phyloP scores from a whole-genome alignment of 2,888 invertebrate species.

The Pseudoips prasinana region DNA sequence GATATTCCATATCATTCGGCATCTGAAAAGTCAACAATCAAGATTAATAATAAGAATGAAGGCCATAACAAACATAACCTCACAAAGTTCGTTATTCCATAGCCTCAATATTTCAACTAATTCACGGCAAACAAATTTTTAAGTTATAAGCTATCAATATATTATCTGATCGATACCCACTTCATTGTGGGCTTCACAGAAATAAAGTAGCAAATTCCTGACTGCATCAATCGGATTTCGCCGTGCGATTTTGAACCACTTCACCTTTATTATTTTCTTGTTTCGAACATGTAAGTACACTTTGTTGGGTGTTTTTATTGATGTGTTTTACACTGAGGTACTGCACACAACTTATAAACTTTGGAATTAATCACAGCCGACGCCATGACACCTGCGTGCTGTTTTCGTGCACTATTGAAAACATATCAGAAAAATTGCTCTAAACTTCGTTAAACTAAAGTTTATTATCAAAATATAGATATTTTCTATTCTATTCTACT shows the following conservation, averaged over 20 bases:
- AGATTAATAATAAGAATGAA: background rate
- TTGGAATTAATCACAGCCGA: background rate
- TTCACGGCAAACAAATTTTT: background rate
- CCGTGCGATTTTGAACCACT: slow-evolving; percentile 8
- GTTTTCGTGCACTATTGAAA: background rate
- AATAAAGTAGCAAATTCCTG: slow-evolving; percentile 1
- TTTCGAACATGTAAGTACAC: slow-evolving; percentile 5
- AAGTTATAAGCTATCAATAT: background rate
- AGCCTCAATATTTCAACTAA: background rate
- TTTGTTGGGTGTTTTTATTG: slow-evolving; percentile 9
- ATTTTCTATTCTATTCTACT: no score
- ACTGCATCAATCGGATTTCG: slow-evolving; percentile 1
- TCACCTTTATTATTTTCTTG: slow-evolving; percentile 1
- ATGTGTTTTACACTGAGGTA: slow-evolving; percentile 6
- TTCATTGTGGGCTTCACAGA: slow-evolving; percentile 8
- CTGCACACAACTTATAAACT: slow-evolving; percentile 7
- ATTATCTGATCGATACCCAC: slow-evolving; percentile 3
- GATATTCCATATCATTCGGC: slow-evolving; percentile 38
- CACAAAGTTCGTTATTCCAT: background rate
- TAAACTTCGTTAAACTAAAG: background rate
- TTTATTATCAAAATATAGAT: background rate
- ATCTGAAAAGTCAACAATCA: slow-evolving; percentile 22
- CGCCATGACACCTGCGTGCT: background rate
- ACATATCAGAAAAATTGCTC: background rate
- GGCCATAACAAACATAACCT: background rate